Percentiles rank a stretch among this genome's conserved stretches.
Conservation (phyloP, 2,888 invertebrate species). For the Lasioglossum oenotherae region DNA sequence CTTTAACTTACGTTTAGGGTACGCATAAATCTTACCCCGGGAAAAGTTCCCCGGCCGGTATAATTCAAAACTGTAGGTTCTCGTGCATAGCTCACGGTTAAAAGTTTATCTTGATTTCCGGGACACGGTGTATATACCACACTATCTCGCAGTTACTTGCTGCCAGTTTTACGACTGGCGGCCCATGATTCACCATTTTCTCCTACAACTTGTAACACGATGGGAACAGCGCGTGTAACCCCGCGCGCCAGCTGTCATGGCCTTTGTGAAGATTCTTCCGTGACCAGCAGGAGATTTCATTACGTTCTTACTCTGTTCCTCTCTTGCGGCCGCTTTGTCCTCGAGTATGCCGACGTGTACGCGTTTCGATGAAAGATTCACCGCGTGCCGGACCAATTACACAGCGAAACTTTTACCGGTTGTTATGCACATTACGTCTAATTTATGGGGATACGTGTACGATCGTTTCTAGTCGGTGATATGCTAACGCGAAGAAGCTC, state of each 20-base stretch:
- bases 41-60: slow-evolving; percentile 14
- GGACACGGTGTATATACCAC: slow-evolving; percentile 28
- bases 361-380: slow-evolving; percentile 4
- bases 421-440: background rate
- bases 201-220: slow-evolving; percentile 18
- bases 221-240: slow-evolving; percentile 5
- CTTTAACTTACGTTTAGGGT: slow-evolving; percentile 6
- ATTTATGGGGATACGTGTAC: background rate
- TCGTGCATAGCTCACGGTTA: slow-evolving; percentile 35
- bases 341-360: background rate
- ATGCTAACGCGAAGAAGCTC: background rate
- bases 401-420: background rate
- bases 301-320: background rate
- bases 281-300: background rate
- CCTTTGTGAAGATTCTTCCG: background rate
- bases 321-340: background rate
- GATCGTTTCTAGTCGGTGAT: background rate
- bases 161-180: slow-evolving; percentile 48
- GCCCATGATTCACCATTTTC: slow-evolving; percentile 49
- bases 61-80: slow-evolving; percentile 43
- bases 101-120: slow-evolving; percentile 61
- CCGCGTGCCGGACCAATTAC: background rate
- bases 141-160: slow-evolving; percentile 51
- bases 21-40: slow-evolving; percentile 21
- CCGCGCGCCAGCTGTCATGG: background rate